Percentiles rank a stretch among this genome's conserved stretches.
These are phyloP conservation scores for Drosophila orosa DNA, from an alignment of 1,140 invertebrate genomes.

Conservation along the genomic window DNA sequence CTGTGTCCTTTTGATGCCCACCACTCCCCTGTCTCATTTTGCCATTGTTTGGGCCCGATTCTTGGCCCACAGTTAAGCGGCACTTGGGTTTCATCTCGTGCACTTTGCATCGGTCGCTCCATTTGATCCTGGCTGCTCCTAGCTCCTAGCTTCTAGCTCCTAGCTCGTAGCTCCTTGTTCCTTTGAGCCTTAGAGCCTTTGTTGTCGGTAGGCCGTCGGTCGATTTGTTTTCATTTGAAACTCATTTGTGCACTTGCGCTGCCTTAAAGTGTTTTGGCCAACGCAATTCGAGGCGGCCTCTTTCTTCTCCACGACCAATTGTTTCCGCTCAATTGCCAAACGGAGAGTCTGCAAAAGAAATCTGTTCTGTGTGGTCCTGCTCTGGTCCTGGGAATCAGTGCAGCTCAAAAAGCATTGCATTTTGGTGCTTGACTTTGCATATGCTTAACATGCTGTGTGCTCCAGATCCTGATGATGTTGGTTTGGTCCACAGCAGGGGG, in stretches of 20 bases:
- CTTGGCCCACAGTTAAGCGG: slow-evolving; percentile 16
- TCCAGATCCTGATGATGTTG: slow-evolving; percentile 40
- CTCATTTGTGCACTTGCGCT: slow-evolving; percentile 78
- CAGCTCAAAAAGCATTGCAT: slow-evolving; percentile 67
- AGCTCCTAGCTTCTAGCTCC: not conserved
- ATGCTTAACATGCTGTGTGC: slow-evolving; percentile 68
- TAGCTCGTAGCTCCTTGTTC: slow-evolving; percentile 3
- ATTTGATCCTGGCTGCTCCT: slow-evolving; percentile 56
- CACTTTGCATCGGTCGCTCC: slow-evolving; percentile 32
- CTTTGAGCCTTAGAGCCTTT: slow-evolving; percentile 34
- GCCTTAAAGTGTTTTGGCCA: slow-evolving; percentile 72
- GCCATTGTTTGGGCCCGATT: slow-evolving; percentile 41
- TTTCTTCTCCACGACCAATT: slow-evolving; percentile 52
- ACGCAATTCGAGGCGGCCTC: slow-evolving; percentile 52
- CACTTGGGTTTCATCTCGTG: slow-evolving; percentile 30
- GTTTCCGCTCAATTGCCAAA: slow-evolving; percentile 74
- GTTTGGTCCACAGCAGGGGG: slow-evolving; percentile 10
- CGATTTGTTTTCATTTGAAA: slow-evolving; percentile 75
- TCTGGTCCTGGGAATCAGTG: slow-evolving; percentile 59
- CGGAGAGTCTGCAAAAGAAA: slow-evolving; percentile 40
- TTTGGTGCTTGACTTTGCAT: slow-evolving; percentile 70
- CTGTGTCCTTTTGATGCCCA: slow-evolving; percentile 28
- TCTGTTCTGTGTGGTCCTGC: slow-evolving; percentile 30
- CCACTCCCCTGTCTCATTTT: slow-evolving; percentile 7
- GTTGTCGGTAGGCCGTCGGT: slow-evolving; percentile 45